Conservation (phyloP, 2,888 invertebrate species). For the Uropetala carovei region DNA sequence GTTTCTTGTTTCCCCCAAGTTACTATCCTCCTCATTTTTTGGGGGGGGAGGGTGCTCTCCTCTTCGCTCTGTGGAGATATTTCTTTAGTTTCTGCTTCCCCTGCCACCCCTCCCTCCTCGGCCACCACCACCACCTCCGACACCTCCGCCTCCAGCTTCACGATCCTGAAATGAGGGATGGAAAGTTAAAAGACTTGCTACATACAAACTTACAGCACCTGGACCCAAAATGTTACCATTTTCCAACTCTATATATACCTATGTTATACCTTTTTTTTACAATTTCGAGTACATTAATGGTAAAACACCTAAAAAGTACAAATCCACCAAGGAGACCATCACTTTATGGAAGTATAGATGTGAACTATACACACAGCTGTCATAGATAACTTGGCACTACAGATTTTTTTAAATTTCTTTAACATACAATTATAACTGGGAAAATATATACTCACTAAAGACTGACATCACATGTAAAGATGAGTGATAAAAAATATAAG, state of each 20-base stretch:
- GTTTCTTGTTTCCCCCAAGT: constrained; percentile 65
- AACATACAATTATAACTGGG: too few species aligned
- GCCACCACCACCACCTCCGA: constrained; percentile 33
- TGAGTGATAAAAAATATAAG: too few species aligned
- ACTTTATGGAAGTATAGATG: background rate
- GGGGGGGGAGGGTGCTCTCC: constrained; percentile 55
- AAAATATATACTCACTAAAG: too few species aligned
- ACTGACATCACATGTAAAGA: too few species aligned
- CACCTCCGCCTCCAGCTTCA: constrained; percentile 35
- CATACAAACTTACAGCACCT: background rate
- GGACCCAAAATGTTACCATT: background rate
- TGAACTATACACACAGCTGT: background rate
- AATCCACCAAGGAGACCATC: background rate
- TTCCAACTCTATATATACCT: too few species aligned
- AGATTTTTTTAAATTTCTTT: too few species aligned
- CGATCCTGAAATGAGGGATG: constrained; percentile 39
- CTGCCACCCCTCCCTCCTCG: constrained; percentile 44
- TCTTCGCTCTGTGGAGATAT: background rate
- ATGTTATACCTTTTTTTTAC: too few species aligned
- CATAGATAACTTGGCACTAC: too few species aligned
- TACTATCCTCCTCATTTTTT: constrained; percentile 31
- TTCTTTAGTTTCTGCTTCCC: constrained; percentile 37
- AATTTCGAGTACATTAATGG: too few species aligned
- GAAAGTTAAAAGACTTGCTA: background rate
- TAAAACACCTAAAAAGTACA: too few species aligned